Evolutionary conservation across 2,888 invertebrate species (phyloP), one percentile per base, ranked within the genome.

Genomic region (Syritta pipiens): DNA sequence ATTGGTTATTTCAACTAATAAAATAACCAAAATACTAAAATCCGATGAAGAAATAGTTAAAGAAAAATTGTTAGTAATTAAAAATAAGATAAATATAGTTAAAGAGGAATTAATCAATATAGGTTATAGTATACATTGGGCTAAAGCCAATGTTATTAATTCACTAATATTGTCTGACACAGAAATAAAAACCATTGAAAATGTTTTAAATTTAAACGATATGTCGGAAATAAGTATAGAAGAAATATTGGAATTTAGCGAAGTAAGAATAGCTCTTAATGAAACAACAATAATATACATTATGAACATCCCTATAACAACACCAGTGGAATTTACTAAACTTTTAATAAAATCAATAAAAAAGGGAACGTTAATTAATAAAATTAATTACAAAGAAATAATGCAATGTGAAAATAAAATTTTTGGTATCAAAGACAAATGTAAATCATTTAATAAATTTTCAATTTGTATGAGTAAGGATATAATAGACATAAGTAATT

Each of bases 231-330:
- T 32, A 22, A 51, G 40, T 10, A n/a, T 59, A 28, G 24, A 30
- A 42, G 44, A 77, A 40, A 69, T 63, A 42, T 28, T 77, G 24
- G 76, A 77, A 40, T 69, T 77, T 28, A 42, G 49, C 17, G 57
- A 44, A n/a, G 46, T 75, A 22, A 60, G 67, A 75, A 35, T 75
- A 20, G n/a, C 12, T 4, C 12, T 12, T 2, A 44, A 57, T 40
- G 60, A 60, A 62, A 53, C 60, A 12, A 37, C 48, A 5, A 60
- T 57, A 44, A 10, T 10, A 10, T 60, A 42, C 37, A 67, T 48
- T 40, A 35, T 69, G 37, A n/a, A n/a, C n/a, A n/a, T n/a, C n/a
- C n/a, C n/a, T n/a, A n/a, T n/a, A n/a, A n/a, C n/a, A n/a, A n/a
- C n/a, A n/a, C n/a, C n/a, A n/a, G n/a, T n/a, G n/a, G n/a, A n/a